Percentiles rank a stretch among this genome's conserved stretches.
Conservation (phyloP, 2,888 invertebrate genomes). For the Gortyna flavago region DNA sequence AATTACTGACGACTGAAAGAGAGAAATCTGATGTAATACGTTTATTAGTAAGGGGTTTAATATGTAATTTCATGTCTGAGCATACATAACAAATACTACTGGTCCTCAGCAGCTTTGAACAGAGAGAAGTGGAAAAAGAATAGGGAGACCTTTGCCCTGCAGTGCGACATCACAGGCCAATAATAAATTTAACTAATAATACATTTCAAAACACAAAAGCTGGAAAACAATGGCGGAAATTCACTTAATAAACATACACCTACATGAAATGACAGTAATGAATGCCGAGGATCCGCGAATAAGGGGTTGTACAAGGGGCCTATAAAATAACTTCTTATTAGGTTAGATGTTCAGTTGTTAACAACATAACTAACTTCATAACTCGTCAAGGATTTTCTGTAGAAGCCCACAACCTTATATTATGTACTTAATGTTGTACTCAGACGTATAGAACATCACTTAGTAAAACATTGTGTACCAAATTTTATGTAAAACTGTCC, state of each 20-base stretch:
- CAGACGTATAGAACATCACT: neutral
- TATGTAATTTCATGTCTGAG: no score
- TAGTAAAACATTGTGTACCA: neutral
- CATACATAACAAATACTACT: neutral
- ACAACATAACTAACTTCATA: constrained; percentile 7
- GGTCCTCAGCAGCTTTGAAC: no score
- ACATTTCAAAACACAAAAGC: neutral
- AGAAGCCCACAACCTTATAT: no score
- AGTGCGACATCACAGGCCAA: no score
- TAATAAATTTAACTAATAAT: neutral
- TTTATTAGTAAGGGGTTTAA: no score
- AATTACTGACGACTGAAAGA: no score
- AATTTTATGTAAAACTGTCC: neutral
- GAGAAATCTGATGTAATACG: no score
- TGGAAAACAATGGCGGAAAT: neutral
- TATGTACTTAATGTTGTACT: neutral
- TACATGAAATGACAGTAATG: neutral
- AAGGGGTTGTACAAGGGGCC: neutral
- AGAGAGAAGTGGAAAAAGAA: no score
- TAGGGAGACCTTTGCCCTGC: no score
- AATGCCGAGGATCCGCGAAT: neutral
- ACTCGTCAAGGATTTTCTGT: neutral
- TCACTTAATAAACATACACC: no score
- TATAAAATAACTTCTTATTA: neutral
- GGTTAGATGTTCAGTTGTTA: neutral